Evolutionary conservation across 1,140 invertebrate genomes (phyloP), one percentile per base, ranked within the genome.

Genomic region (Penaeus chinensis): DNA sequence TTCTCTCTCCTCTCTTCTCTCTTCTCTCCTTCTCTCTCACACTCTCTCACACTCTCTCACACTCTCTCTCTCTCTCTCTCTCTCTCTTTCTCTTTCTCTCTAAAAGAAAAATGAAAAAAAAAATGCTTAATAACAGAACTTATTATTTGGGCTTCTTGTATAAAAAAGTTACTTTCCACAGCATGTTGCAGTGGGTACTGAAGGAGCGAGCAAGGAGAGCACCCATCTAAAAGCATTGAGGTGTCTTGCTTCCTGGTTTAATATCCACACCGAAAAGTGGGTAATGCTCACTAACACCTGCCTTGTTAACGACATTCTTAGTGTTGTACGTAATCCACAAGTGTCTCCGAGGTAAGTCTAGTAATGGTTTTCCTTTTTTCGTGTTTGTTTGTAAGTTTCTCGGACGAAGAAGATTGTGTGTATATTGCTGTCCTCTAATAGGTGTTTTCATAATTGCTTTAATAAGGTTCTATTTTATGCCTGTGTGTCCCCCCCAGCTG

Each of bases 241-340:
- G 13, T 83, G 88, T 60, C 89, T 91, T 83, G 90, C 87, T 5
- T 91, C 78, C 32, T 91, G 74, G 89, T 89, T 87, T 85, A 90
- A 82, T 80, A 91, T 84, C 76, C 90, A 89, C 85, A 89, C 87
- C 69, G 91, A 88, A 87, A 89, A 89, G 88, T 91, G 88, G 82
- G 65, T 85, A 4, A 54, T 89, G n/a, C 61, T 85, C 13, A 77
- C 79, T 60, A 86, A 90, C 86, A 86, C 87, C 22, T 82, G 84
- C 62, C 87, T 90, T 32, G 81, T 90, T 22, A 61, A 78, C 37
- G 84, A 89, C 81, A 89, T 89, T 27, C 63, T 90, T 24, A 84
- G 76, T 65, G 85, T 90, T 71, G 84, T 90, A 16, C 77, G 87
- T 11, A 90, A 90, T 81, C 87, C 89, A 27, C 89, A 89, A 63